These are phyloP conservation scores for Polyergus mexicanus DNA, from an alignment of 1,140 invertebrate species.

Conservation along the genomic window DNA sequence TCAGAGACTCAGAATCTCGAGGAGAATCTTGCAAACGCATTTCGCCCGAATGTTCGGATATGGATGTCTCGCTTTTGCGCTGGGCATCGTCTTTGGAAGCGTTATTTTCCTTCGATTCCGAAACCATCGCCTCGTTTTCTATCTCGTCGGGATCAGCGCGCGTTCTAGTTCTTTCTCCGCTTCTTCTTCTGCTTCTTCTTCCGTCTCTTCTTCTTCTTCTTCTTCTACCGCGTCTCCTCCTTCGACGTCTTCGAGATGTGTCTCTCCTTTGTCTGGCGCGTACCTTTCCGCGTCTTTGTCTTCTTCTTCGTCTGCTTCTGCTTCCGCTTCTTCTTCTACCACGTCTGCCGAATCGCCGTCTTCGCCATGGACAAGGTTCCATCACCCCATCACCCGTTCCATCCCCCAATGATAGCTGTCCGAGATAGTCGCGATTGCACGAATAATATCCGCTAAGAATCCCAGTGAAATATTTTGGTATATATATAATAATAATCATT, in stretches of 20 bases:
- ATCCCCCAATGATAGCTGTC: background rate
- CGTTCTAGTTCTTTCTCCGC: background rate
- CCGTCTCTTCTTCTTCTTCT: background rate
- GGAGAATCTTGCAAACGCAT: background rate
- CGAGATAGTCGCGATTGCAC: constrained; percentile 64
- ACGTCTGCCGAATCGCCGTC: constrained; percentile 5
- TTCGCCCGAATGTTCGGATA: background rate
- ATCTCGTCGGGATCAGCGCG: background rate
- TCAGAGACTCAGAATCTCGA: background rate
- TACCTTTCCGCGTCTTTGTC: background rate
- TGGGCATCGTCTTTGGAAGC: constrained; percentile 20
- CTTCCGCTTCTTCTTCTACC: background rate
- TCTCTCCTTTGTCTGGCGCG: background rate
- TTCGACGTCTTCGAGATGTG: constrained; percentile 23
- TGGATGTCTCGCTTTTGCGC: constrained; percentile 22
- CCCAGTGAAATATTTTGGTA: background rate
- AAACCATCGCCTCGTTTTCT: background rate
- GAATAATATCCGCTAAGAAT: constrained; percentile 74
- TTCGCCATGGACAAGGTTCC: constrained; percentile 18
- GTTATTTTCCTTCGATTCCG: constrained; percentile 23
- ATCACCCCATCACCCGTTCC: constrained; percentile 13
- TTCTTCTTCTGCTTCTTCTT: constrained; percentile 4
- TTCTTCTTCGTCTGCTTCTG: background rate
- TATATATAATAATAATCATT: background rate
- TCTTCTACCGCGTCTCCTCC: background rate